Evolutionary conservation across 2,888 invertebrate genomes (phyloP), one percentile per base, ranked within the genome.

Genomic region (Synanthedon vespiformis): DNA sequence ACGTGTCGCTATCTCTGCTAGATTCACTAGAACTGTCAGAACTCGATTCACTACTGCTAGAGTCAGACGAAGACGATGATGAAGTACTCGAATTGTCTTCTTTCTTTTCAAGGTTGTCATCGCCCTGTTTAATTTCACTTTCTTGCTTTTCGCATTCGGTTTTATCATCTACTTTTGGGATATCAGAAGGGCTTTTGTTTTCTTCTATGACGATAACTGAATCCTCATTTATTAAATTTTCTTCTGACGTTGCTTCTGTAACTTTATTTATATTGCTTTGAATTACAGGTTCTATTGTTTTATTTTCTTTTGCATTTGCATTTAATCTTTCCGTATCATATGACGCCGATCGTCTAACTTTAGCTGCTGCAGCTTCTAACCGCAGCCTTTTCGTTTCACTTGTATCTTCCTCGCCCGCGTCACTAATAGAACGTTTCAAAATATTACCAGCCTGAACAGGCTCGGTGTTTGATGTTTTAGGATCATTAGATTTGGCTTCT

Each of bases 1-100:
- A 82, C 61, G 83, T 84, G 50, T 77, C 82, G 8, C 88, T 84
- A 49, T 77, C 74, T 18, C 89, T 89, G 59, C 89, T 91, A 55
- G 89, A 89, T 58, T 68, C 74, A 53, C 78, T 80, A 0, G 89
- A 89, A 50, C 89, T 89, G 55, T 88, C 89, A 4, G 82, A 86
- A 49, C 85, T 88, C 48, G 88, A 87, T 1, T 80, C 75, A 1
- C 89, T 88, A 13, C 89, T 88, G 34, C 89, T 89, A 58, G 88
- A 89, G 8, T 90, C 90, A 60, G 90, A 90, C 40, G 90, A 90
- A 51, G 82, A 84, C 3, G 87, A 84, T 2, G 87, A 82, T 1
- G 81, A 73, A 22, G 81, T 81, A 56, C 84, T 85, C 1, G 78
- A 72, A 60, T 72, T 80, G 5, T 80, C 80, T 14, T 71, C 74